Conservation (phyloP, 2,113 vertebrate genomes). For the Echinops telfairi region DNA sequence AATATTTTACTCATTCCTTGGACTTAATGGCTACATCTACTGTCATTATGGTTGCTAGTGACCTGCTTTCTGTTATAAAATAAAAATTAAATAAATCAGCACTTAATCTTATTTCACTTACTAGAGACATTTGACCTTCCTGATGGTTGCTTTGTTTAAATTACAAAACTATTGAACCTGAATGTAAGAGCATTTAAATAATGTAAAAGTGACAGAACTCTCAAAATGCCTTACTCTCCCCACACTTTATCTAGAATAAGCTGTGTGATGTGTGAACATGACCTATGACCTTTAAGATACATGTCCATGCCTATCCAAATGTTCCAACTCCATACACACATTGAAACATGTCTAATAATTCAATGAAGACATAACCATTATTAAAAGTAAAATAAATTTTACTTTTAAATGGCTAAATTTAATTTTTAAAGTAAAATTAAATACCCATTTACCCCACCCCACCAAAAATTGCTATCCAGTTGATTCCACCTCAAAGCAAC, state of each 20-base stretch:
- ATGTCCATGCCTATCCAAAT: not conserved
- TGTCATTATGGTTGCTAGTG: slow-evolving; percentile 18
- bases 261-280: too few species aligned
- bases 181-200: not conserved
- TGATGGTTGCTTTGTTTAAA: not conserved
- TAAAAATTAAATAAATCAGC: slow-evolving; percentile 26
- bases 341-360: not conserved
- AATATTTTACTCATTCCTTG: not conserved
- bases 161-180: not conserved
- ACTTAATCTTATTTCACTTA: not conserved
- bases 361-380: too few species aligned
- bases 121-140: not conserved
- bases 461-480: too few species aligned
- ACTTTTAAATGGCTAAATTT: too few species aligned
- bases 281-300: not conserved
- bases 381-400: too few species aligned
- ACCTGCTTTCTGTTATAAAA: not conserved
- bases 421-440: too few species aligned
- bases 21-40: not conserved
- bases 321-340: not conserved
- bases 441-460: too few species aligned
- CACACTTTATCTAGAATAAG: not conserved
- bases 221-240: not conserved
- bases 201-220: not conserved
- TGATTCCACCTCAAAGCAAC: too few species aligned